These are phyloP conservation scores for Perca flavescens DNA, from an alignment of 2,113 vertebrate genomes.

Conservation along the genomic window DNA sequence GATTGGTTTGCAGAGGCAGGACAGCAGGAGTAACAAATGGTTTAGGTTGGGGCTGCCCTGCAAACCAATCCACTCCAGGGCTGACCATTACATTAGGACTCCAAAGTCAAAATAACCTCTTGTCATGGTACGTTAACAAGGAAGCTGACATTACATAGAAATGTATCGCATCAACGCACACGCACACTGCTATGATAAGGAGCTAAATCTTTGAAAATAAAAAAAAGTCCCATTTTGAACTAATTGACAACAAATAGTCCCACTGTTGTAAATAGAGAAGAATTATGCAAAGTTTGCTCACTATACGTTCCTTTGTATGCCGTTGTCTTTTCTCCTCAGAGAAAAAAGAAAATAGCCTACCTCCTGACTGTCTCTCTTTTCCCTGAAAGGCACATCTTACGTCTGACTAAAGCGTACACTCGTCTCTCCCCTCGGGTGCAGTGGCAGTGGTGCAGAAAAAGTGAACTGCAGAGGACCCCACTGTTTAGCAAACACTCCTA, in stretches of 20 bases:
- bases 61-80: slow-evolving; percentile 36
- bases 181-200: neutral
- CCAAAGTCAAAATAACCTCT: slow-evolving; percentile 51
- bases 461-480: slow-evolving; percentile 87
- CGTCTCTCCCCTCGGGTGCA: slow-evolving; percentile 78
- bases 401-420: slow-evolving; percentile 82
- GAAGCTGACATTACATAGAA: slow-evolving; percentile 2
- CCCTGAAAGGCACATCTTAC: slow-evolving; percentile 78
- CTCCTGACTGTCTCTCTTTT: slow-evolving; percentile 71
- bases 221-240: slow-evolving; percentile 22
- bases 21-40: slow-evolving; percentile 27
- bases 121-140: slow-evolving; percentile 18
- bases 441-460: slow-evolving; percentile 87
- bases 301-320: slow-evolving; percentile 31
- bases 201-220: neutral
- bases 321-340: slow-evolving; percentile 42
- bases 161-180: slow-evolving; percentile 5
- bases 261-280: neutral
- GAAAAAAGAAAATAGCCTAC: slow-evolving; percentile 43
- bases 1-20: slow-evolving; percentile 55
- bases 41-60: slow-evolving; percentile 29
- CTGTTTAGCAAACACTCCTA: slow-evolving; percentile 88
- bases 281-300: slow-evolving; percentile 57
- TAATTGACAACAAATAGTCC: slow-evolving; percentile 30
- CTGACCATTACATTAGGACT: slow-evolving; percentile 26